A percentile compares a stretch with the other conserved stretches of the same genome.
Conservation (phyloP, 2,888 invertebrate genomes). For the Stratiomys singularior region DNA sequence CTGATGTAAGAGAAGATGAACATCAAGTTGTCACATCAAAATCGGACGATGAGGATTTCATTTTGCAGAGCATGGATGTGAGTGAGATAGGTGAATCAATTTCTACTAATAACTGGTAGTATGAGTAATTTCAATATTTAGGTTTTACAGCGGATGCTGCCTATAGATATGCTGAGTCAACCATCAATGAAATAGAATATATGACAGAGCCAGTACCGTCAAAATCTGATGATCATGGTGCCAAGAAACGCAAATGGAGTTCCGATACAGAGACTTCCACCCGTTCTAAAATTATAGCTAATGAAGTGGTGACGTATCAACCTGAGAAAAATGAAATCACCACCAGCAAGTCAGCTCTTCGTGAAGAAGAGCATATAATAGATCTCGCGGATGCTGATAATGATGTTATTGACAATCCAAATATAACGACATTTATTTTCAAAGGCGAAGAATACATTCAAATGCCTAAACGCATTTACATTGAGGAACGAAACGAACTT, state of each 20-base stretch:
- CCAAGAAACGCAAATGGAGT: conserved; percentile 17
- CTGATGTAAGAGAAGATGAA: conserved; percentile 22
- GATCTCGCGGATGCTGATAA: not conserved
- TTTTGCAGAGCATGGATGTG: not conserved
- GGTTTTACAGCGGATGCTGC: conserved; percentile 12
- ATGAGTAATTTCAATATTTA: not conserved
- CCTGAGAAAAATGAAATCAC: not conserved
- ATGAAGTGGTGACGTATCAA: not conserved
- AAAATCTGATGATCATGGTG: not conserved
- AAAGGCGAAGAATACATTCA: conserved; percentile 63
- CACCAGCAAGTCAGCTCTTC: not conserved
- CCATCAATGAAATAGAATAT: conserved; percentile 29
- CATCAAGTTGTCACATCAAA: conserved; percentile 39
- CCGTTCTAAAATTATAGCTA: not conserved
- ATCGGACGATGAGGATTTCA: conserved; percentile 38
- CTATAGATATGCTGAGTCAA: conserved; percentile 21
- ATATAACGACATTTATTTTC: conserved; percentile 59
- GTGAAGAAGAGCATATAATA: not conserved
- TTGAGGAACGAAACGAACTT: conserved; percentile 58
- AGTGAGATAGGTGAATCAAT: conserved; percentile 12
- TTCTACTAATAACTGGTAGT: not conserved
- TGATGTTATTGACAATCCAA: conserved; percentile 10
- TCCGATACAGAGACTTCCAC: not conserved
- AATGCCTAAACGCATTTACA: conserved; percentile 61
- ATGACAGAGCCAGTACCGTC: not conserved